Conservation (phyloP, 1,140 invertebrate species). For the Drosophila tani region DNA sequence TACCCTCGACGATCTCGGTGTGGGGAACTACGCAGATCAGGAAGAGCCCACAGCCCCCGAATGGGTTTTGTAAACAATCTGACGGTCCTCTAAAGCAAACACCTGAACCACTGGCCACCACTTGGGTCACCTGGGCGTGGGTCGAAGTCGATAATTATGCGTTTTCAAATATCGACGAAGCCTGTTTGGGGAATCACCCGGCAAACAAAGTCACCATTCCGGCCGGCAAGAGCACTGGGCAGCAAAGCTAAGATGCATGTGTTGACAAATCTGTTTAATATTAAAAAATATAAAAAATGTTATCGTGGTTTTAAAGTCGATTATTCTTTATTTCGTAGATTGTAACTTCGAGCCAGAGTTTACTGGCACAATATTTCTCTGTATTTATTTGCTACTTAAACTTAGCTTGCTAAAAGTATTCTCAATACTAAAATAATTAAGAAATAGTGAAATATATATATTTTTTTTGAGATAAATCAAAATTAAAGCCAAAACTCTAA, state of each 20-base stretch:
- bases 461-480: neutral
- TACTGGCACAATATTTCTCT: too few species aligned
- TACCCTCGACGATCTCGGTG: slow-evolving; percentile 17
- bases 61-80: slow-evolving; percentile 27
- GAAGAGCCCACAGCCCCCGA: slow-evolving; percentile 17
- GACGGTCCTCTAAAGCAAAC: neutral
- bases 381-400: too few species aligned
- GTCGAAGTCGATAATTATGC: slow-evolving; percentile 42
- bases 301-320: too few species aligned
- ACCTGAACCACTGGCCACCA: neutral
- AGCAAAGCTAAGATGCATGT: too few species aligned
- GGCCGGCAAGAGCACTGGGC: slow-evolving; percentile 8
- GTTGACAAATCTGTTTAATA: too few species aligned
- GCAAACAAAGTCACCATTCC: slow-evolving; percentile 21
- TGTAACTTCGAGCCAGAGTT: too few species aligned
- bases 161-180: slow-evolving; percentile 5
- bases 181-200: slow-evolving; percentile 60
- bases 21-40: slow-evolving; percentile 57
- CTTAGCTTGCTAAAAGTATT: too few species aligned
- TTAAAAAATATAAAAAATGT: too few species aligned
- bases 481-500: neutral
- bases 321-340: too few species aligned
- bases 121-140: slow-evolving; percentile 29
- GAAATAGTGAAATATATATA: neutral
- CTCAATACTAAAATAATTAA: neutral